phyloP scores from a whole-genome alignment of 2,113 vertebrate genomes.

The Labeo catla region DNA sequence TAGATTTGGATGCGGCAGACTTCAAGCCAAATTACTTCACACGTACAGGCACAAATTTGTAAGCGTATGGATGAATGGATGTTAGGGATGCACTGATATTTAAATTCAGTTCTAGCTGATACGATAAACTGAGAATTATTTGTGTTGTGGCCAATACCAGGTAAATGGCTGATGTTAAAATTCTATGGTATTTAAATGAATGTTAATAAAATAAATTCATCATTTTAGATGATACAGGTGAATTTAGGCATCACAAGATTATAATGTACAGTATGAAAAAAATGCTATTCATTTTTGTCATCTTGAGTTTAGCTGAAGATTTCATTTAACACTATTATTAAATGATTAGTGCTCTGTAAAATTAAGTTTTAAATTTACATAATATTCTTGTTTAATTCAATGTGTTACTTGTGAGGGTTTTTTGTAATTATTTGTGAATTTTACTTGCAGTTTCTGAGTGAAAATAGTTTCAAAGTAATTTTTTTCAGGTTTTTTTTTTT shows the following conservation, averaged over 20 bases:
- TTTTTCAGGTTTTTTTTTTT: not conserved
- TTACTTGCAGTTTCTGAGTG: not conserved
- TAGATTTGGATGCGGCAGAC: constrained; percentile 39
- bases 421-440: not conserved
- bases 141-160: not conserved
- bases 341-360: not conserved
- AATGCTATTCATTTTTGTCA: not conserved
- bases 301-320: not conserved
- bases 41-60: not conserved
- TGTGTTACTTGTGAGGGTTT: not conserved
- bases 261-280: not conserved
- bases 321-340: not conserved
- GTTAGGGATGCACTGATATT: not conserved
- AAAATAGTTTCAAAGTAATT: not conserved
- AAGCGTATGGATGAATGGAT: not conserved
- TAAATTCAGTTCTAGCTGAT: not conserved
- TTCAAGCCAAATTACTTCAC: constrained; percentile 28
- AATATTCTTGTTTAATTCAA: not conserved
- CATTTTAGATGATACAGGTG: not conserved
- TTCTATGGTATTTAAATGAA: not conserved
- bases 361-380: not conserved
- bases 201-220: not conserved
- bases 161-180: not conserved
- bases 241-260: not conserved
- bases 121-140: not conserved